These are phyloP conservation scores for Aepyceros melampus DNA, from an alignment of 2,113 vertebrate genomes.

Conservation along the genomic window DNA sequence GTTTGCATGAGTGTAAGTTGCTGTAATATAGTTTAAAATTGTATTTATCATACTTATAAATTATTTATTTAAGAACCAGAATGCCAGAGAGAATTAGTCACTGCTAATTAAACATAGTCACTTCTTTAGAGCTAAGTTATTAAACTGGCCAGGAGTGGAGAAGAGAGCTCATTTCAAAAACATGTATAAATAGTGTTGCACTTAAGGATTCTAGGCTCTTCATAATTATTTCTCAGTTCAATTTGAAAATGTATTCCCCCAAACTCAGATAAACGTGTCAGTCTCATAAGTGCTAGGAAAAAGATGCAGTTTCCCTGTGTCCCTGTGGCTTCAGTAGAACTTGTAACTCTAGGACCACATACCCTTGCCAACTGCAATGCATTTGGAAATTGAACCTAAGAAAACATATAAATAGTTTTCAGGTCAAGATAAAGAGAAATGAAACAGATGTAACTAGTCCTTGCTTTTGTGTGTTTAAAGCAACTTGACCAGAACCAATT, in stretches of 20 bases:
- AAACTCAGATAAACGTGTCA: neutral
- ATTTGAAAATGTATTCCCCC: neutral
- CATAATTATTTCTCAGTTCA: neutral
- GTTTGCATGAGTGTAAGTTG: neutral
- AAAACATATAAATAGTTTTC: conserved; percentile 69
- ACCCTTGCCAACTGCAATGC: conserved; percentile 50
- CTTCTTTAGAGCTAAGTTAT: neutral
- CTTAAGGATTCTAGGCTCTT: neutral
- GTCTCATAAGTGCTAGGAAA: neutral
- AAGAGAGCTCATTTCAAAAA: neutral
- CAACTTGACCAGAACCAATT: conserved; percentile 5
- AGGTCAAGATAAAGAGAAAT: conserved; percentile 60
- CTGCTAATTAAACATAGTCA: neutral
- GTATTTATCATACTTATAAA: neutral
- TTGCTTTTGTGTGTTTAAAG: conserved; percentile 36
- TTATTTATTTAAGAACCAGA: conserved; percentile 13
- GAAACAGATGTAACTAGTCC: conserved; percentile 19
- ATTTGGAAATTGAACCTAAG: conserved; percentile 64
- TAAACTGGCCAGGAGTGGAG: neutral
- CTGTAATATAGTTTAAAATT: neutral
- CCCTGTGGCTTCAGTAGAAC: neutral
- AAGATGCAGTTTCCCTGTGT: neutral
- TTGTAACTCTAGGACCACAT: conserved; percentile 52
- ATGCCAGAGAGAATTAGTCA: neutral
- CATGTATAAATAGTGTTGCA: neutral